phyloP scores from a whole-genome alignment of 2,888 invertebrate genomes.

The Lasioglossum oenotherae region DNA sequence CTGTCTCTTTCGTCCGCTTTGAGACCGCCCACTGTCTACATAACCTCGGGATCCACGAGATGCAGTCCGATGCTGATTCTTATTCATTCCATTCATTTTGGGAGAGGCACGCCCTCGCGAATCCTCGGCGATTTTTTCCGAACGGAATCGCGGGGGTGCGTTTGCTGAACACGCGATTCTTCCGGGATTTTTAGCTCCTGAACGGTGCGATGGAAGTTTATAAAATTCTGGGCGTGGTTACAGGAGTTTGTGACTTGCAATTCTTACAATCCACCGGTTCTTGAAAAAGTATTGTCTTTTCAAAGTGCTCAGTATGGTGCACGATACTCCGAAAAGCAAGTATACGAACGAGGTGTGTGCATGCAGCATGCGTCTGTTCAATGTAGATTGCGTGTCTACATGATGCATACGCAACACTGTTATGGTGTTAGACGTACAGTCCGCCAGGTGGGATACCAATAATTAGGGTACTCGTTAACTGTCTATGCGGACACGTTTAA shows the following conservation, averaged over 20 bases:
- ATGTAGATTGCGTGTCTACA: background rate
- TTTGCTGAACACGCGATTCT: background rate
- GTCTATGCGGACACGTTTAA: conserved; percentile 1
- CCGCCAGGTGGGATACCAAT: background rate
- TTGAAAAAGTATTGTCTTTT: too few relatives aligned
- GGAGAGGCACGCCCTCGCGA: background rate
- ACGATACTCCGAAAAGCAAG: background rate
- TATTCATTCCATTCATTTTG: background rate
- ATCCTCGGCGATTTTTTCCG: background rate
- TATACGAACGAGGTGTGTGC: background rate
- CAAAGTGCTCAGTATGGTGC: too few relatives aligned
- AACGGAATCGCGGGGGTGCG: background rate
- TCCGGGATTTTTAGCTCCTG: background rate
- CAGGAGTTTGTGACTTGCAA: too few relatives aligned
- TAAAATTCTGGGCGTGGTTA: background rate
- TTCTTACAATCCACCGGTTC: too few relatives aligned
- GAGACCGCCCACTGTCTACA: conserved; percentile 8
- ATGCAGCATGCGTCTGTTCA: background rate
- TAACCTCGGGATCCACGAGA: background rate
- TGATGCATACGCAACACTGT: background rate
- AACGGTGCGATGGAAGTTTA: background rate
- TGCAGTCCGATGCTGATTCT: background rate
- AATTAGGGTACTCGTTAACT: conserved; percentile 13
- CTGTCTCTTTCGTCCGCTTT: conserved; percentile 16
- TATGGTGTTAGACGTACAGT: background rate